Conservation (phyloP, 2,797 vertebrate species). For the Rousettus madagascariensis region DNA sequence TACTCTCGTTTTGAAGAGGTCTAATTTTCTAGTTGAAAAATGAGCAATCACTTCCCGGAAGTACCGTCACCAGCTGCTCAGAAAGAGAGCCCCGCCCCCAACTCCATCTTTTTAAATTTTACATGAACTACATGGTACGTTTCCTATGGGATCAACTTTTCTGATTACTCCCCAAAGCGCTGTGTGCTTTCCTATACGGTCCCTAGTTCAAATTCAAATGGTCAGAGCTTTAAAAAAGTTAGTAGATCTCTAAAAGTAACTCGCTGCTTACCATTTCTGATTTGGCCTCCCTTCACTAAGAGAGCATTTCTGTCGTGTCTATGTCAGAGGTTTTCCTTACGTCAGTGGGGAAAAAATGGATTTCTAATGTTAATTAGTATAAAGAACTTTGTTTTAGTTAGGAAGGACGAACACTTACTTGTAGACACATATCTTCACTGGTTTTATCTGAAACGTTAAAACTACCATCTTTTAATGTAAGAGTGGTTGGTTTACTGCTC, state of each 20-base stretch:
- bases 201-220: not conserved
- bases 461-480: constrained; percentile 84
- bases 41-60: not conserved
- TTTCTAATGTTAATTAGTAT: not conserved
- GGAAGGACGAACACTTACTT: constrained; percentile 80
- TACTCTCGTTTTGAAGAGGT: not conserved
- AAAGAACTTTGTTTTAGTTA: not conserved
- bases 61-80: not conserved
- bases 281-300: constrained; percentile 11
- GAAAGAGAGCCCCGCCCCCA: not conserved
- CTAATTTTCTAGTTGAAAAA: not conserved
- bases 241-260: not conserved
- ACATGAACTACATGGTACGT: not conserved
- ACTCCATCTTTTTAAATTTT: not conserved
- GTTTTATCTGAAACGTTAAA: constrained; percentile 82
- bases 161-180: not conserved
- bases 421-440: constrained; percentile 89
- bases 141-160: not conserved
- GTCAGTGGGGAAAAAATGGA: not conserved
- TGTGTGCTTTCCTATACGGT: not conserved
- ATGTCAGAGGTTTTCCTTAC: not conserved
- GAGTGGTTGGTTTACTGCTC: constrained; percentile 85
- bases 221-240: not conserved
- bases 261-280: not conserved
- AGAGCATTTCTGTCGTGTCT: not conserved